Conservation (phyloP, 1,140 invertebrate species). For the Spodoptera litura region DNA sequence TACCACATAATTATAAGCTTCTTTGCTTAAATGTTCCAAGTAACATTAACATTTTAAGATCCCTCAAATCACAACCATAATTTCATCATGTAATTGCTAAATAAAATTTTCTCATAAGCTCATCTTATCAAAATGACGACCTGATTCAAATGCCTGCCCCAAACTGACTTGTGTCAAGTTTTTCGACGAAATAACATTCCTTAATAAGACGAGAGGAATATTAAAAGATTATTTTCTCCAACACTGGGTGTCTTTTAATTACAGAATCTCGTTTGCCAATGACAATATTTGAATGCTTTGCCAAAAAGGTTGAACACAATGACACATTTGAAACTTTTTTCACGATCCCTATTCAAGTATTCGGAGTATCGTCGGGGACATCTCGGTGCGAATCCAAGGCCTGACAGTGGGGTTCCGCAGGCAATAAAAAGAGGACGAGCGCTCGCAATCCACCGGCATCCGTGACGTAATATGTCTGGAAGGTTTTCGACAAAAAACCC, state of each 20-base stretch:
- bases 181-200: constrained; percentile 15
- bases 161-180: constrained; percentile 16
- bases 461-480: constrained; percentile 60
- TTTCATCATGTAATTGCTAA: not conserved
- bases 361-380: constrained; percentile 60
- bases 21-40: not conserved
- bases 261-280: constrained; percentile 41
- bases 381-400: constrained; percentile 62
- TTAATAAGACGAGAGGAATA: constrained; percentile 9
- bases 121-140: constrained; percentile 11
- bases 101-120: constrained; percentile 22
- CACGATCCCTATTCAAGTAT: constrained; percentile 63
- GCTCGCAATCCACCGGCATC: constrained; percentile 49
- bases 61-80: not conserved
- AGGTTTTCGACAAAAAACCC: constrained; percentile 50
- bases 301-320: constrained; percentile 47
- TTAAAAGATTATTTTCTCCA: constrained; percentile 35
- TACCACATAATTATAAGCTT: too few relatives aligned
- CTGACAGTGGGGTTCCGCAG: constrained; percentile 66
- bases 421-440: constrained; percentile 52
- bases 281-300: constrained; percentile 44
- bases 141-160: constrained; percentile 25
- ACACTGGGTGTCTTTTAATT: constrained; percentile 40
- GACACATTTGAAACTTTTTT: constrained; percentile 51
- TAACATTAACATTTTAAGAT: not conserved